These are phyloP conservation scores for Bubalus kerabau DNA, from an alignment of 2,113 vertebrate species.

Conservation along the genomic window DNA sequence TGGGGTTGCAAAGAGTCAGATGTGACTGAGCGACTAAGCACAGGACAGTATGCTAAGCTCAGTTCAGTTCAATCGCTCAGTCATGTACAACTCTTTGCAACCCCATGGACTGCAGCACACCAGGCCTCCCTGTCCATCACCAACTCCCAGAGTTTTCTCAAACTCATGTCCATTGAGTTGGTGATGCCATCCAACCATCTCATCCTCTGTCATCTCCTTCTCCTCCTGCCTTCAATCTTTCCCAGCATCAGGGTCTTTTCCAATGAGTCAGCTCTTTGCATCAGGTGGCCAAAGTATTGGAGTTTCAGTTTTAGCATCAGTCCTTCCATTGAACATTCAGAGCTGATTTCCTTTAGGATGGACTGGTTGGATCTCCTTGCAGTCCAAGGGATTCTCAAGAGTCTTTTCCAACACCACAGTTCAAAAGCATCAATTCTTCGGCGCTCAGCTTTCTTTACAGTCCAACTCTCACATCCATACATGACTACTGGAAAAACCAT, in stretches of 20 bases:
- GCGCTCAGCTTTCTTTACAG: not conserved
- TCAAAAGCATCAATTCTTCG: not conserved
- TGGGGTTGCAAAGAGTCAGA: not conserved
- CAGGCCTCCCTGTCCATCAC: not conserved
- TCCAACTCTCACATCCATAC: not conserved
- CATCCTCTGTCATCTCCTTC: not conserved
- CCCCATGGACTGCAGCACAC: not conserved
- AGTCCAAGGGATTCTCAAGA: not conserved
- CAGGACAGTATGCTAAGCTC: not conserved
- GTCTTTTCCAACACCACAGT: not conserved
- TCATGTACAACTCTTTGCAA: not conserved
- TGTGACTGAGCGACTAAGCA: not conserved
- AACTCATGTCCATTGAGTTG: accelerated
- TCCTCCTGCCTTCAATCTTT: not conserved
- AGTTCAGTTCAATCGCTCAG: not conserved
- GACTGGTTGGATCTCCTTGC: not conserved
- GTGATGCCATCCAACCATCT: not conserved
- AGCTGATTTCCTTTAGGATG: not conserved
- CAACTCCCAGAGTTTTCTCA: not conserved
- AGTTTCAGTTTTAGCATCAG: not conserved
- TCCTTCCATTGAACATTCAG: not conserved
- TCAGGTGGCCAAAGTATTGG: not conserved
- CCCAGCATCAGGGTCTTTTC: not conserved
- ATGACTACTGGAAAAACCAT: not conserved
- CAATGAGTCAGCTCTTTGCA: not conserved